phyloP scores from a whole-genome alignment of 2,113 vertebrate genomes.

The Xiphophorus maculatus region DNA sequence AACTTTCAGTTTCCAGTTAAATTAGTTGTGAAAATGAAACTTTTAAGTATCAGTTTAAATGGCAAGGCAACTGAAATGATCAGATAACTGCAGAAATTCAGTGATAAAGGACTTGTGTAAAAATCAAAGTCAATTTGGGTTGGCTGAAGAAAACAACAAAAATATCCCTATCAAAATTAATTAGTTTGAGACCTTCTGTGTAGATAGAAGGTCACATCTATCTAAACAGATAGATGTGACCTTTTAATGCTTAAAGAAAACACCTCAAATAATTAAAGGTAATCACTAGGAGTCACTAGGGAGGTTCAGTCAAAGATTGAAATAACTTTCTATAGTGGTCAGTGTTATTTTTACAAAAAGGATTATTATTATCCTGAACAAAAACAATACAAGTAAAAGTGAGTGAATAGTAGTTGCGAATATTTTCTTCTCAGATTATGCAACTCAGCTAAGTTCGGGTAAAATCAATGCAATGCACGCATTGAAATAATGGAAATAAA shows the following conservation, averaged over 20 bases:
- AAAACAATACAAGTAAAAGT: not conserved
- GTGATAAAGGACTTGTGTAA: not conserved
- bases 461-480: not conserved
- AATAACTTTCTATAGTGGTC: slow-evolving; percentile 2
- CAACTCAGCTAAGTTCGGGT: slow-evolving; percentile 2
- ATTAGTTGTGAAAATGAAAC: not conserved
- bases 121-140: not conserved
- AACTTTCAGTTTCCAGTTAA: not conserved
- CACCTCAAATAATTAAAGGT: slow-evolving; percentile 64
- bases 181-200: slow-evolving; percentile 50
- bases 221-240: slow-evolving; percentile 62
- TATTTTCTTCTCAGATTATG: not conserved
- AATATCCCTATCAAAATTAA: slow-evolving; percentile 57
- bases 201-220: too few relatives aligned
- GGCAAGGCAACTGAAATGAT: not conserved
- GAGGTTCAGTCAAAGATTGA: slow-evolving; percentile 12
- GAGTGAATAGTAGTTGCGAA: not conserved
- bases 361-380: slow-evolving; percentile 1
- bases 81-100: not conserved
- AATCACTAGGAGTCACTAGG: slow-evolving; percentile 55
- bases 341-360: slow-evolving; percentile 6
- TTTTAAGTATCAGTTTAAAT: not conserved
- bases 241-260: slow-evolving; percentile 71
- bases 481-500: slow-evolving; percentile 26
- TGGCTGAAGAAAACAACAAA: slow-evolving; percentile 29